Evolutionary conservation across 2,888 invertebrate species (phyloP).

Genomic region (Epistrophe grossulariae): DNA sequence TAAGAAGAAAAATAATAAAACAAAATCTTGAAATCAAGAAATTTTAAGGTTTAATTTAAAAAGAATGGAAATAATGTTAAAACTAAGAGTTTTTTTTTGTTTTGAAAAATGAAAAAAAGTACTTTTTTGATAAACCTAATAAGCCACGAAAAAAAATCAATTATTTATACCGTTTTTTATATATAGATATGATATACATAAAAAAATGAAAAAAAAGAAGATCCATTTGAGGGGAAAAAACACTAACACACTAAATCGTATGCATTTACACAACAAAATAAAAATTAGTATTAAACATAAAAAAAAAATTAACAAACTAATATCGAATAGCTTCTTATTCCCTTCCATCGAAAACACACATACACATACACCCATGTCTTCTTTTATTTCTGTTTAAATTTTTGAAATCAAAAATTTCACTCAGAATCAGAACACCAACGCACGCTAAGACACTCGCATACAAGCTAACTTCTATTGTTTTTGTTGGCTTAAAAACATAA

Average conservation of each 20-base stretch:
- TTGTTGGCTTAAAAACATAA: constrained; percentile 17
- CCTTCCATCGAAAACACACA: constrained; percentile 9
- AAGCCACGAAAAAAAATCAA: constrained; percentile 49
- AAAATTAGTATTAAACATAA: constrained; percentile 65
- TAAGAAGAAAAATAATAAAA: constrained; percentile 52
- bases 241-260: constrained; percentile 69
- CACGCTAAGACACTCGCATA: constrained; percentile 58
- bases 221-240: constrained; percentile 48
- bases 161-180: constrained; percentile 62
- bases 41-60: constrained; percentile 55
- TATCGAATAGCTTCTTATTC: constrained; percentile 64
- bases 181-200: constrained; percentile 67
- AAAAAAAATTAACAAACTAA: constrained; percentile 44
- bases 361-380: constrained; percentile 43
- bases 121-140: constrained; percentile 60
- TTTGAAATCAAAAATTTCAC: constrained; percentile 29
- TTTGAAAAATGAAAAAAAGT: neutral
- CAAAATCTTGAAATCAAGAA: constrained; percentile 50
- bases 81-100: constrained; percentile 28
- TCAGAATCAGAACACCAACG: constrained; percentile 18
- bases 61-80: constrained; percentile 30
- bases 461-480: constrained; percentile 18
- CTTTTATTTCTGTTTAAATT: constrained; percentile 48
- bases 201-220: constrained; percentile 45
- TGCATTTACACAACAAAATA: constrained; percentile 68